phyloP scores from a whole-genome alignment of 2,888 invertebrate species.

The Hyposoter didymator region DNA sequence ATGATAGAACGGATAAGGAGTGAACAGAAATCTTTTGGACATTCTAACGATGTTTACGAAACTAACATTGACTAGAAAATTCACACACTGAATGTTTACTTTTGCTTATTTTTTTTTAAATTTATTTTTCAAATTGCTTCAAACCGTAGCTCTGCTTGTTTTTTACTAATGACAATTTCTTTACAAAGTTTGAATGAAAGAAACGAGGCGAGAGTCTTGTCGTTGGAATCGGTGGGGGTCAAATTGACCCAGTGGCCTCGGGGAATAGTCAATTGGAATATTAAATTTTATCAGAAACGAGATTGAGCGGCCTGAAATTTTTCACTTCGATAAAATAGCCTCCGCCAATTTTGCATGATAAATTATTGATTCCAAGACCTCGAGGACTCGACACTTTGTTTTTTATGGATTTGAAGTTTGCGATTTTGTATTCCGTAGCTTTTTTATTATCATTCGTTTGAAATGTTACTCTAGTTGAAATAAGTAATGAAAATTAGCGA shows the following conservation, averaged over 20 bases:
- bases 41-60: slow-evolving; percentile 22
- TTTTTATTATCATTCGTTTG: background rate
- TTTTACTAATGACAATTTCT: too few species aligned
- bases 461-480: background rate
- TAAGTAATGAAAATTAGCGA: slow-evolving; percentile 12
- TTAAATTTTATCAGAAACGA: background rate
- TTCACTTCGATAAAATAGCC: background rate
- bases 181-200: too few species aligned
- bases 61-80: slow-evolving; percentile 19
- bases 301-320: background rate
- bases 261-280: background rate
- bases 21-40: slow-evolving; percentile 18
- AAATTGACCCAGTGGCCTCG: background rate
- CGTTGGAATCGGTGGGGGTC: too few species aligned
- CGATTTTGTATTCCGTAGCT: slow-evolving; percentile 44
- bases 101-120: background rate
- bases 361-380: background rate
- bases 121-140: background rate
- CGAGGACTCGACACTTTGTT: background rate
- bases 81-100: background rate
- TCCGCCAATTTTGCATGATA: slow-evolving; percentile 23
- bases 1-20: slow-evolving; percentile 61
- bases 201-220: too few species aligned
- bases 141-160: too few species aligned
- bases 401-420: slow-evolving; percentile 19